A percentile compares a stretch with the other conserved stretches of the same genome.
Evolutionary conservation across 2,888 invertebrate genomes (phyloP).

Genomic region (Diaphora mendica): DNA sequence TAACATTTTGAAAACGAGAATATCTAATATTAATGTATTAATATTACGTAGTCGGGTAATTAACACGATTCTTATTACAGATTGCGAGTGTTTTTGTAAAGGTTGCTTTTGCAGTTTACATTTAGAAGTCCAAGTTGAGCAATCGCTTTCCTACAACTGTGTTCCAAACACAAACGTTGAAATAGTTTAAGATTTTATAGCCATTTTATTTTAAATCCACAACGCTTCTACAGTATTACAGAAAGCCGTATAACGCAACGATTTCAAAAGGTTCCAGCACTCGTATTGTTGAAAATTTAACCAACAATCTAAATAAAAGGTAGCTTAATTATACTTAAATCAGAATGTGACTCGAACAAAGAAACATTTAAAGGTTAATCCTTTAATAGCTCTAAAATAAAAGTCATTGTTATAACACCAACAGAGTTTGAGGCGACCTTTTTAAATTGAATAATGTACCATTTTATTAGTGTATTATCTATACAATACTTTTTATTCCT

Average conservation of each 20-base stretch:
- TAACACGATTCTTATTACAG: too few relatives aligned
- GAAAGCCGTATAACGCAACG: background rate
- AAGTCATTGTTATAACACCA: constrained; percentile 8
- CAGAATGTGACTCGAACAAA: background rate
- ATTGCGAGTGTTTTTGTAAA: too few relatives aligned
- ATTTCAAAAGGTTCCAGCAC: background rate
- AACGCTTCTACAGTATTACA: background rate
- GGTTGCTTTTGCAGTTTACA: background rate
- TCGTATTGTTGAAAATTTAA: background rate
- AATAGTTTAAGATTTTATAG: background rate
- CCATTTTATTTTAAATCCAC: background rate
- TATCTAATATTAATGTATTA: too few relatives aligned
- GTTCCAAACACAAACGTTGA: background rate
- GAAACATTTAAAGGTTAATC: constrained; percentile 14
- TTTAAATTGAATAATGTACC: background rate
- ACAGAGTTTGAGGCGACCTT: background rate
- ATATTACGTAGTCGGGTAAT: too few relatives aligned
- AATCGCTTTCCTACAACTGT: background rate
- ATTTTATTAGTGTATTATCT: background rate
- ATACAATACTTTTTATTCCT: background rate
- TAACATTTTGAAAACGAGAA: too few relatives aligned
- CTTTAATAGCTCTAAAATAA: constrained; percentile 47
- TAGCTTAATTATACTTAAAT: constrained; percentile 7
- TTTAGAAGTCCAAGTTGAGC: background rate
- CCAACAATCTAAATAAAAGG: background rate